Evolutionary conservation across 2,888 invertebrate genomes (phyloP).

Genomic region (Melikaiella ostensackeni): DNA sequence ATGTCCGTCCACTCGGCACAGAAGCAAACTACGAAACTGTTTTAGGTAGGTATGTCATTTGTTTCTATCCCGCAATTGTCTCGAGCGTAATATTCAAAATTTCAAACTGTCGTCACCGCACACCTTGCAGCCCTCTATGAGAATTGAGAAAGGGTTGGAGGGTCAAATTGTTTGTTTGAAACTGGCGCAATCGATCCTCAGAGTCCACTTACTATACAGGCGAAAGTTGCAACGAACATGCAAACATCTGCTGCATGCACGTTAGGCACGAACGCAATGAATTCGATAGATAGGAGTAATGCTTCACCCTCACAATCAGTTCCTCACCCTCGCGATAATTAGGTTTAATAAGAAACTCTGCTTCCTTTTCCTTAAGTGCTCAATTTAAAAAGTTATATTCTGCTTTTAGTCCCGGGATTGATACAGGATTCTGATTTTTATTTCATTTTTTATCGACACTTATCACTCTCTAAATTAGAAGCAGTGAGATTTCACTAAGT

Average conservation of each 20-base stretch:
- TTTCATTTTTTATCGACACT: not conserved
- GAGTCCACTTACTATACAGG: not conserved
- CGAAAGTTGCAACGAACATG: slow-evolving; percentile 4
- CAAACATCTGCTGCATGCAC: slow-evolving; percentile 29
- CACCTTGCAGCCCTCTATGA: not conserved
- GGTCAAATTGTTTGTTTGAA: slow-evolving; percentile 23
- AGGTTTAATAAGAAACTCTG: not conserved
- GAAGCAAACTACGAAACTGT: slow-evolving; percentile 61
- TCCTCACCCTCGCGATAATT: not conserved
- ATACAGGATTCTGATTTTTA: not conserved
- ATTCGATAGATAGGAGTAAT: slow-evolving; percentile 37
- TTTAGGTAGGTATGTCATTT: slow-evolving; percentile 13
- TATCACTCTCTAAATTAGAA: too few relatives aligned
- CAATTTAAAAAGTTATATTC: not conserved
- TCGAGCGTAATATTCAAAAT: slow-evolving; percentile 6
- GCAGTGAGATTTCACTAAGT: too few relatives aligned
- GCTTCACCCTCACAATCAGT: not conserved
- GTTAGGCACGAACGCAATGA: slow-evolving; percentile 33
- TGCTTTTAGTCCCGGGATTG: not conserved
- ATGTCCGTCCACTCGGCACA: slow-evolving; percentile 60
- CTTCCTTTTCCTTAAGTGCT: not conserved
- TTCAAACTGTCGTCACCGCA: slow-evolving; percentile 6
- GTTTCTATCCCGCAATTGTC: slow-evolving; percentile 1
- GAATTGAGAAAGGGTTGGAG: not conserved
- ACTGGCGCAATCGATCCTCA: slow-evolving; percentile 23